Conservation (phyloP, 2,797 vertebrate genomes). For the Sebastes flavidus region DNA sequence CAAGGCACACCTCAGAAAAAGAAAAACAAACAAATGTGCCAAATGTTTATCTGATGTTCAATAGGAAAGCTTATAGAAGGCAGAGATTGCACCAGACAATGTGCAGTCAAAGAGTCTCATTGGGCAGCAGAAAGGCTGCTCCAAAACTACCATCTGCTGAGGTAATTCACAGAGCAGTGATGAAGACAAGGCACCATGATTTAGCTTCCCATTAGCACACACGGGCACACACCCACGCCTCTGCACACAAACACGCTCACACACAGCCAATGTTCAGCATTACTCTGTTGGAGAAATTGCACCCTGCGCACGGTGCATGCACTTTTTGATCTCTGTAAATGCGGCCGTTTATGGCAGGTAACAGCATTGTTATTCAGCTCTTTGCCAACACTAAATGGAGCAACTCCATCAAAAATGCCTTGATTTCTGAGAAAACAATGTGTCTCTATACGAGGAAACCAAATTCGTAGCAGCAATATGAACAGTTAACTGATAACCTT, state of each 20-base stretch:
- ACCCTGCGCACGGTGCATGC: conserved; percentile 7
- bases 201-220: conserved; percentile 53
- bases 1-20: conserved; percentile 17
- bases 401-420: background rate
- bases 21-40: conserved; percentile 2
- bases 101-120: conserved; percentile 22
- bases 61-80: conserved; percentile 1
- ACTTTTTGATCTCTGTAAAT: conserved; percentile 43
- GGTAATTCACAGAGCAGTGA: conserved; percentile 48
- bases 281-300: conserved; percentile 32
- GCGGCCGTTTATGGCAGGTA: conserved; percentile 22
- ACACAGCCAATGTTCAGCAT: conserved; percentile 19
- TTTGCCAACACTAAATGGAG: conserved; percentile 21
- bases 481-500: conserved; percentile 31
- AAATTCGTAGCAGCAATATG: conserved; percentile 3
- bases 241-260: conserved; percentile 24
- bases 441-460: background rate
- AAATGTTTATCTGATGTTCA: conserved; percentile 22
- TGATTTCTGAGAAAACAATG: background rate
- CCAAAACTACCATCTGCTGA: conserved; percentile 15
- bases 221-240: conserved; percentile 27
- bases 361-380: conserved; percentile 22
- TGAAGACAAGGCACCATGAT: conserved; percentile 58
- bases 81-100: conserved; percentile 20
- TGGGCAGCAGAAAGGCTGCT: conserved; percentile 24